Evolutionary conservation across 2,113 vertebrate genomes (phyloP).

Genomic region (Hippocampus zosterae): DNA sequence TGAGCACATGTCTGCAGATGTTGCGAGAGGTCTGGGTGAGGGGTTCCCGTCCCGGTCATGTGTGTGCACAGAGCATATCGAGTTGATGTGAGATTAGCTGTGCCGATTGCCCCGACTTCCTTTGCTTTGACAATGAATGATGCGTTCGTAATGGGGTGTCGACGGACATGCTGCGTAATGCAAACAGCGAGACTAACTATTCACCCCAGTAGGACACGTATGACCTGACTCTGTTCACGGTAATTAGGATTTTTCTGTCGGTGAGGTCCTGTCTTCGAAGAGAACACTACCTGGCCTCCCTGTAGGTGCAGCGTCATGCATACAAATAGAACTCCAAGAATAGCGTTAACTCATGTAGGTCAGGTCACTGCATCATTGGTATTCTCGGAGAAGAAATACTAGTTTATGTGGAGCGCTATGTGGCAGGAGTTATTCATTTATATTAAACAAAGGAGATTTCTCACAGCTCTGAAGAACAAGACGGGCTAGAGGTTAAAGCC

Average conservation of each 20-base stretch:
- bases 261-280: constrained; percentile 44
- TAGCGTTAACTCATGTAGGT: constrained; percentile 43
- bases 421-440: constrained; percentile 15
- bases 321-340: constrained; percentile 33
- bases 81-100: constrained; percentile 25
- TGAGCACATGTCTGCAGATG: background rate
- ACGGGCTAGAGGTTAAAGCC: background rate
- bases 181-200: constrained; percentile 64
- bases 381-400: constrained; percentile 24
- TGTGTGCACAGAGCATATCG: constrained; percentile 37
- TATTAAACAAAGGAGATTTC: background rate
- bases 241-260: constrained; percentile 48
- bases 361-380: constrained; percentile 49
- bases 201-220: constrained; percentile 60
- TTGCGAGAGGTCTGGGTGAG: background rate
- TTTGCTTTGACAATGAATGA: constrained; percentile 61
- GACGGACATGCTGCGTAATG: constrained; percentile 67
- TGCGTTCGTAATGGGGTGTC: constrained; percentile 66
- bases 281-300: constrained; percentile 50
- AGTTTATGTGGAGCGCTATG: constrained; percentile 29
- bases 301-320: constrained; percentile 32
- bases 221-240: constrained; percentile 61
- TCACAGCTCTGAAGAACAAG: background rate
- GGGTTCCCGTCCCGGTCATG: constrained; percentile 33
- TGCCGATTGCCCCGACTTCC: constrained; percentile 28